phyloP scores from a whole-genome alignment of 2,888 invertebrate species.

The Pseudoips prasinana region DNA sequence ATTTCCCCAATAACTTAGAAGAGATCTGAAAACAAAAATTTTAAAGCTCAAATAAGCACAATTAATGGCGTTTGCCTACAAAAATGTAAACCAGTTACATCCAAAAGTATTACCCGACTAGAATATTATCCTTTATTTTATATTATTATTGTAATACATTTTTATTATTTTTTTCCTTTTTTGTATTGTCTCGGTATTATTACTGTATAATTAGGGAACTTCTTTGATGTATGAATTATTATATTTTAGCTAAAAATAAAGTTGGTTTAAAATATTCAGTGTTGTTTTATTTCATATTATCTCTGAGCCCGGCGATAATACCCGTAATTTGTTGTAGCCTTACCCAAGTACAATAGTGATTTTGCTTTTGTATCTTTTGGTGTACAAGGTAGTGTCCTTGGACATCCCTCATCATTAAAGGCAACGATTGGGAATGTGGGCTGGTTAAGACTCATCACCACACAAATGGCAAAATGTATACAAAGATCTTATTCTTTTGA shows the following conservation, averaged over 20 bases:
- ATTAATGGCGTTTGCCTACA: conserved; percentile 37
- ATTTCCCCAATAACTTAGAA: conserved; percentile 42
- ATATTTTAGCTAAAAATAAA: conserved; percentile 83
- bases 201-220: conserved; percentile 72
- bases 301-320: too few relatives aligned
- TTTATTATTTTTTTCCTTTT: conserved; percentile 41
- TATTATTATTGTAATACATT: conserved; percentile 36
- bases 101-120: conserved; percentile 51
- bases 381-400: too few relatives aligned
- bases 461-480: too few relatives aligned
- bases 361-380: too few relatives aligned
- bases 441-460: too few relatives aligned
- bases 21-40: conserved; percentile 48
- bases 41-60: conserved; percentile 45
- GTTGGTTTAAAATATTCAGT: conserved; percentile 75
- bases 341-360: too few relatives aligned
- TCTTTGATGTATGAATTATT: conserved; percentile 82
- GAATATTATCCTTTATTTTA: conserved; percentile 33
- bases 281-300: conserved; percentile 59
- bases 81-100: conserved; percentile 27
- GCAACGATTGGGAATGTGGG: too few relatives aligned
- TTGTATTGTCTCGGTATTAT: conserved; percentile 69
- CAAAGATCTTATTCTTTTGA: too few relatives aligned
- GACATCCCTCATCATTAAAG: too few relatives aligned
- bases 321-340: too few relatives aligned